Percentiles rank a stretch among this genome's conserved stretches.
phyloP scores from a whole-genome alignment of 2,888 invertebrate genomes.

The Ditula angustiorana region DNA sequence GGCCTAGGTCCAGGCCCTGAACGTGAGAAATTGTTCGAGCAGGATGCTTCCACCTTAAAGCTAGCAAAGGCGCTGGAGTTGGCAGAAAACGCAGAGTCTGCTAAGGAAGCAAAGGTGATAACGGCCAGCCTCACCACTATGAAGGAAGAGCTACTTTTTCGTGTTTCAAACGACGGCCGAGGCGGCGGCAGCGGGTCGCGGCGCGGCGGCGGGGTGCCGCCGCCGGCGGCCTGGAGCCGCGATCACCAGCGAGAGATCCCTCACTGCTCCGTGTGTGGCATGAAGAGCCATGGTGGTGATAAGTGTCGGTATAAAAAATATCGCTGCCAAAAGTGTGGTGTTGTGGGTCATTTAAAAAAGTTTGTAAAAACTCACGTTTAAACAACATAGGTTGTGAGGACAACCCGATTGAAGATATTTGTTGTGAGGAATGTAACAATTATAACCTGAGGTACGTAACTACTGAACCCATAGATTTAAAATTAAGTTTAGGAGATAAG shows the following conservation, averaged over 20 bases:
- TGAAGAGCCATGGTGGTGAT: constrained; percentile 35
- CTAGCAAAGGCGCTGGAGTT: constrained; percentile 39
- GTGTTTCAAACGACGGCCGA: constrained; percentile 15
- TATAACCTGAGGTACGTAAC: neutral
- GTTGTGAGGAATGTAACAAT: neutral
- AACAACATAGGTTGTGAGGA: neutral
- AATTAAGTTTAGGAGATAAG: neutral
- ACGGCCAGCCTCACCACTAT: neutral
- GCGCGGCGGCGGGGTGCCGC: neutral
- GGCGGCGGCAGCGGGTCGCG: neutral
- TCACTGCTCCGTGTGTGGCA: constrained; percentile 41
- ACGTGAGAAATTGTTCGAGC: constrained; percentile 39
- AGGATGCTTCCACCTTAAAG: constrained; percentile 32
- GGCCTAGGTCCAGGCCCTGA: constrained; percentile 41
- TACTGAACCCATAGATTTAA: neutral
- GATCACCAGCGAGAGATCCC: neutral
- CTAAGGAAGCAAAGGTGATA: constrained; percentile 14
- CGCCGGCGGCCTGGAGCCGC: neutral
- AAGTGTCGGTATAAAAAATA: constrained; percentile 44
- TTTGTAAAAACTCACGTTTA: constrained; percentile 35
- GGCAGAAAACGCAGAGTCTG: constrained; percentile 34
- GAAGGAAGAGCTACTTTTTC: constrained; percentile 42
- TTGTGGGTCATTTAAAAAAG: constrained; percentile 45
- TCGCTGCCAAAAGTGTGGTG: constrained; percentile 43
- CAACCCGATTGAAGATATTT: neutral